Evolutionary conservation across 2,113 vertebrate genomes (phyloP).

Genomic region (Maylandia zebra): DNA sequence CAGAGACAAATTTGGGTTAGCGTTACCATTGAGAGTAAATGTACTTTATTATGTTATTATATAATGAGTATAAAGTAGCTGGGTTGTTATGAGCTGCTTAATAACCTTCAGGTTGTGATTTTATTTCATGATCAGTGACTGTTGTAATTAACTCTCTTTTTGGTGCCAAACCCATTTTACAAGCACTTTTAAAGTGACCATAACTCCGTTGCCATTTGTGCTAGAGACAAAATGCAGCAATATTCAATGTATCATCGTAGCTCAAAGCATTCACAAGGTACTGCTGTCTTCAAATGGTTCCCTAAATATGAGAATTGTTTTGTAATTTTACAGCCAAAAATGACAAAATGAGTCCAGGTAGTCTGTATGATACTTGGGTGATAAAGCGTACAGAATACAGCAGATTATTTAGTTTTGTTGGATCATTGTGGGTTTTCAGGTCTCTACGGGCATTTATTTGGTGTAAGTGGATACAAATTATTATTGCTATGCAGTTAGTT

Average conservation of each 20-base stretch:
- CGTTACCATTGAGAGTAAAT: neutral
- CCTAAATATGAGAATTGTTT: neutral
- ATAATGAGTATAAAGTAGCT: neutral
- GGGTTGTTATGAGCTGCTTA: neutral
- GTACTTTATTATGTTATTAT: neutral
- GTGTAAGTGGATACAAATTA: accelerated
- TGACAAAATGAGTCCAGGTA: accelerated
- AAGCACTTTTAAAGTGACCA: neutral
- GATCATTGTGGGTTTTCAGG: neutral
- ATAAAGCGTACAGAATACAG: neutral
- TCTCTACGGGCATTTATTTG: neutral
- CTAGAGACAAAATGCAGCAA: neutral
- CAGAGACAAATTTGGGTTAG: neutral
- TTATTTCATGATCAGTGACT: neutral
- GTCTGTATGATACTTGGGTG: neutral
- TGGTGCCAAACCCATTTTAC: neutral
- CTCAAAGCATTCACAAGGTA: neutral
- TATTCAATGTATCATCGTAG: neutral
- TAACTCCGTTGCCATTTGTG: neutral
- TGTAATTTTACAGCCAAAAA: neutral
- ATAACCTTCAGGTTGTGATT: neutral
- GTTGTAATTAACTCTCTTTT: neutral
- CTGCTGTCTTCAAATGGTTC: neutral
- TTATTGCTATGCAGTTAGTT: neutral
- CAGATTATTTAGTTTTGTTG: accelerated